A percentile compares a stretch with the other conserved stretches of the same genome.
Evolutionary conservation across 92 coral and sea anemone species (phyloP).

Genomic region (Parazoanthus swiftii): DNA sequence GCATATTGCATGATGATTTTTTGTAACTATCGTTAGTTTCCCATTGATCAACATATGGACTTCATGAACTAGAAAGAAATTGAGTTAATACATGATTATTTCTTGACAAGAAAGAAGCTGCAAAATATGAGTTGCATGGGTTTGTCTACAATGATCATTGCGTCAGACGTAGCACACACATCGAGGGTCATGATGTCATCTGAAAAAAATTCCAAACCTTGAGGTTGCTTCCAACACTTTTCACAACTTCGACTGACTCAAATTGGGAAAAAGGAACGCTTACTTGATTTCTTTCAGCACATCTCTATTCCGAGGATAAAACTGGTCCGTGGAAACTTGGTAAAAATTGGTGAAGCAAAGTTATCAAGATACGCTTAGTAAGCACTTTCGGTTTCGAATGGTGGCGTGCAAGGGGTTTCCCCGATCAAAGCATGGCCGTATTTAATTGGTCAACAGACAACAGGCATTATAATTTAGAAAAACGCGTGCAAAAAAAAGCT

Average conservation of each 20-base stretch:
- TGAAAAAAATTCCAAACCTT: neutral
- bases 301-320: neutral
- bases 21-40: no score
- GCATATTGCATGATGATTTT: neutral
- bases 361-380: neutral
- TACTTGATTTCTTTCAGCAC: neutral
- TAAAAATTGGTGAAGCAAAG: no score
- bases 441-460: conserved; percentile 2
- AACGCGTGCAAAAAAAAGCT: neutral
- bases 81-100: neutral
- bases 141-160: neutral
- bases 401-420: neutral
- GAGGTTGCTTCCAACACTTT: neutral
- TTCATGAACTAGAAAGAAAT: neutral
- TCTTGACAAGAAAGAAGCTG: neutral
- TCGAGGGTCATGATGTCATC: conserved; percentile 1
- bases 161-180: neutral
- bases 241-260: no score
- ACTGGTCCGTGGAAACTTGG: neutral
- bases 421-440: neutral
- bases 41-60: no score
- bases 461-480: neutral
- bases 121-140: neutral
- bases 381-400: conserved; percentile 22
- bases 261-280: neutral